phyloP scores from a whole-genome alignment of 2,888 invertebrate species.

The Lamproptera curius region DNA sequence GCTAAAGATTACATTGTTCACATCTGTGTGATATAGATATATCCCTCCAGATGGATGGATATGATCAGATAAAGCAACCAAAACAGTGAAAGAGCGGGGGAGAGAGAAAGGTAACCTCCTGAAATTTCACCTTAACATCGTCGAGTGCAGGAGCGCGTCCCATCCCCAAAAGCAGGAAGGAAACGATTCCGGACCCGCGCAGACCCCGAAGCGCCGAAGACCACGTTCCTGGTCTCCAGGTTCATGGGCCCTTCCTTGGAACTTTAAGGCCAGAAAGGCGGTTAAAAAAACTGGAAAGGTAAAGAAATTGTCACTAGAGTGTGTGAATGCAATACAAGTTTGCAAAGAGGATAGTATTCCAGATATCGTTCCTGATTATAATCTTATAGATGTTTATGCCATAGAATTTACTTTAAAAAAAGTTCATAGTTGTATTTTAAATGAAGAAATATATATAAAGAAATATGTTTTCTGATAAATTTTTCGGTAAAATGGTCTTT shows the following conservation, averaged over 20 bases:
- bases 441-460: no score
- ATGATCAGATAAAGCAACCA: background rate
- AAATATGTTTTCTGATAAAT: no score
- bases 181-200: slow-evolving; percentile 84
- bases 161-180: slow-evolving; percentile 81
- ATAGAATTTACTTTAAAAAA: no score
- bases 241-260: slow-evolving; percentile 90
- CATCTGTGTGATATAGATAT: background rate
- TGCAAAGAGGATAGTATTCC: no score
- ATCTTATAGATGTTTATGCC: no score
- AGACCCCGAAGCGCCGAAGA: slow-evolving; percentile 89
- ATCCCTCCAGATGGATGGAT: background rate
- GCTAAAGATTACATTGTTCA: no score
- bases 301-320: no score
- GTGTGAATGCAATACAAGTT: no score
- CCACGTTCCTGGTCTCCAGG: slow-evolving; percentile 82
- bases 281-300: no score
- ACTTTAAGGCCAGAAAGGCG: slow-evolving; percentile 96
- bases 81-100: background rate
- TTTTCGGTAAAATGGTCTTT: no score
- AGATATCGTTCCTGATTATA: no score
- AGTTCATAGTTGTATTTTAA: no score
- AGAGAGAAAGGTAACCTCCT: slow-evolving; percentile 15
- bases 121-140: slow-evolving; percentile 57
- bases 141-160: slow-evolving; percentile 56